phyloP scores from a whole-genome alignment of 2,888 invertebrate species.

The Geophilus truncorum region DNA sequence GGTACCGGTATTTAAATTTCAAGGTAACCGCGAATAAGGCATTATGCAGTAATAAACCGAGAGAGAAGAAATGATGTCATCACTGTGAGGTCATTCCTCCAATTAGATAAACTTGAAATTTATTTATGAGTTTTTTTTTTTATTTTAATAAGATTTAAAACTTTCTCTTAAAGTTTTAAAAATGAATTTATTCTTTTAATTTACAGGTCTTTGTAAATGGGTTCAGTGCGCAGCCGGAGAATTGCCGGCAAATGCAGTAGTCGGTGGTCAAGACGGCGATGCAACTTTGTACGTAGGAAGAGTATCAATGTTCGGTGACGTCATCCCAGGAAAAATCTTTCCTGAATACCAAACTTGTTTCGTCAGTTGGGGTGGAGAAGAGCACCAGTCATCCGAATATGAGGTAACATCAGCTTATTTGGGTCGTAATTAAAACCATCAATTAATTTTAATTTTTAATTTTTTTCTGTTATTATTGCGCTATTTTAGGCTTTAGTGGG shows the following conservation, averaged over 20 bases:
- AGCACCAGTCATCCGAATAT: slow-evolving; percentile 25
- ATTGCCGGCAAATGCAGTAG: slow-evolving; percentile 22
- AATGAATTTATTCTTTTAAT: neutral
- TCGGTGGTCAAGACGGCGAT: slow-evolving; percentile 28
- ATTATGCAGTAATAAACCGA: neutral
- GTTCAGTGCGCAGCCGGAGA: slow-evolving; percentile 4
- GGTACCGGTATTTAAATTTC: no score
- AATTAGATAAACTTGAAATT: neutral
- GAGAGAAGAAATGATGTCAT: neutral
- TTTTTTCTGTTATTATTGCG: no score
- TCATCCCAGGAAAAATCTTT: slow-evolving; percentile 30
- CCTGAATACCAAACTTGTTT: slow-evolving; percentile 15
- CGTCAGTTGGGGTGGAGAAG: slow-evolving; percentile 29
- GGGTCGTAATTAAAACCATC: neutral
- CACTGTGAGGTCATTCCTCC: neutral
- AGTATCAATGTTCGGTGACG: slow-evolving; percentile 20
- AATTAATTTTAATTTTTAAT: neutral
- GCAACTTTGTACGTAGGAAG: slow-evolving; percentile 29
- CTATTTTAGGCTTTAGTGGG: slow-evolving; percentile 25
- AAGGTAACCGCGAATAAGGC: neutral
- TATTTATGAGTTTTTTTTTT: no score
- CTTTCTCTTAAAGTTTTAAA: neutral
- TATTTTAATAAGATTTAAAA: neutral
- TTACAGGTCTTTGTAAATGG: slow-evolving; percentile 25
- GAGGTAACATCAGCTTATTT: slow-evolving; percentile 2